Conservation (phyloP, 2,797 vertebrate genomes). For the Pipistrellus nathusii region DNA sequence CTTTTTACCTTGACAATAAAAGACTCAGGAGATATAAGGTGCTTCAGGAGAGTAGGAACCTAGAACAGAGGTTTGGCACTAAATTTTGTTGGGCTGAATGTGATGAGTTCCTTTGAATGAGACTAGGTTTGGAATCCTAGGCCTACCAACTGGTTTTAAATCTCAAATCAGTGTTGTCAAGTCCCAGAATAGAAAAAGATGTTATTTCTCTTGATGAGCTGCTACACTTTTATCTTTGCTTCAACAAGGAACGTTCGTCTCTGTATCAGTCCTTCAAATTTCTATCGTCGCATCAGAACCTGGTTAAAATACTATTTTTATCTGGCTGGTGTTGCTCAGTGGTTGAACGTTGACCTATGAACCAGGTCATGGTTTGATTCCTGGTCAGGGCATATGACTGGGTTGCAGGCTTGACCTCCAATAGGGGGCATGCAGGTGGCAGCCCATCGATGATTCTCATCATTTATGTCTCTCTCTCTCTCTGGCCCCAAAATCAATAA, state of each 20-base stretch:
- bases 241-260: neutral
- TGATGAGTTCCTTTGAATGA: neutral
- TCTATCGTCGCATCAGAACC: neutral
- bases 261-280: neutral
- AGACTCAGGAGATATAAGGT: neutral
- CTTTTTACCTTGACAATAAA: neutral
- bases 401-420: no score
- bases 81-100: neutral
- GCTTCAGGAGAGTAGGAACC: neutral
- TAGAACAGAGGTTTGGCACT: neutral
- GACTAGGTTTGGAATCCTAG: neutral
- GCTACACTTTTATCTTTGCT: neutral
- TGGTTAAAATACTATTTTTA: neutral
- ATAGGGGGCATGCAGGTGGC: no score
- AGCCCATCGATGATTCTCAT: no score
- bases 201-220: neutral
- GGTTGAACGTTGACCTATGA: no score
- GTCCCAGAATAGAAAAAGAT: slow-evolving; percentile 28
- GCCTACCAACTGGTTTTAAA: neutral
- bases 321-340: no score
- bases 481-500: no score
- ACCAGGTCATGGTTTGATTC: no score
- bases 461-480: no score
- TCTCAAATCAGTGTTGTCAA: neutral
- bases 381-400: no score